A percentile compares a stretch with the other conserved stretches of the same genome.
phyloP scores from a whole-genome alignment of 1,140 invertebrate species.

The Plectrocnemia conspersa region DNA sequence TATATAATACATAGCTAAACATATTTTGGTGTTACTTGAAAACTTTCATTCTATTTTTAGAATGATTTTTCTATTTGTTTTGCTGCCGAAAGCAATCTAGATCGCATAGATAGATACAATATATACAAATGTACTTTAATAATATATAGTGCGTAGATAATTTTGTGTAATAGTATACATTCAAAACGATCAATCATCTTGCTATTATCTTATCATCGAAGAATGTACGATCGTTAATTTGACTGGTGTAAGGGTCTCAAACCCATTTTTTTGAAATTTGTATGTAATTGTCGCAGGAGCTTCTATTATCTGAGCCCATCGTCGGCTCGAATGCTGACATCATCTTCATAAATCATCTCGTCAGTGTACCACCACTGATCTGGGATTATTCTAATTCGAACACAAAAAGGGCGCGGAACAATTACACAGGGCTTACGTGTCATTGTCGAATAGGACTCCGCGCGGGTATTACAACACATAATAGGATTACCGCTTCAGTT shows the following conservation, averaged over 20 bases:
- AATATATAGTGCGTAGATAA: no score
- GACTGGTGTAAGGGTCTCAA: no score
- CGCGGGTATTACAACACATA: neutral
- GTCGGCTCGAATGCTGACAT: neutral
- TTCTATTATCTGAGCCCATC: neutral
- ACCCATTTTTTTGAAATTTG: no score
- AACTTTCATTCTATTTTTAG: no score
- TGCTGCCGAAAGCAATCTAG: no score
- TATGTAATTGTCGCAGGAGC: neutral
- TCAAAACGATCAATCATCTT: neutral
- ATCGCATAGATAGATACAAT: no score
- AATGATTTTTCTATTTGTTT: no score
- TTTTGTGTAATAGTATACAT: neutral
- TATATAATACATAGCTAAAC: no score
- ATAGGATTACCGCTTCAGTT: conserved; percentile 1
- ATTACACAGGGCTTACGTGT: conserved; percentile 14
- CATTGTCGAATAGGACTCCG: no score
- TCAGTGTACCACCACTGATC: conserved; percentile 18
- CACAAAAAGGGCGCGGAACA: conserved; percentile 1
- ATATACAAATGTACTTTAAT: no score
- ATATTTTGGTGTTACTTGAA: no score
- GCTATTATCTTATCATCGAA: neutral
- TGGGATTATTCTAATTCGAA: conserved; percentile 27
- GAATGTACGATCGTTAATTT: neutral
- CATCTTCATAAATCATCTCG: conserved; percentile 6